A percentile compares a stretch with the other conserved stretches of the same genome.
These are phyloP conservation scores for Caenorhabditis angaria DNA, from an alignment of 2,888 invertebrate genomes.

Conservation along the genomic window DNA sequence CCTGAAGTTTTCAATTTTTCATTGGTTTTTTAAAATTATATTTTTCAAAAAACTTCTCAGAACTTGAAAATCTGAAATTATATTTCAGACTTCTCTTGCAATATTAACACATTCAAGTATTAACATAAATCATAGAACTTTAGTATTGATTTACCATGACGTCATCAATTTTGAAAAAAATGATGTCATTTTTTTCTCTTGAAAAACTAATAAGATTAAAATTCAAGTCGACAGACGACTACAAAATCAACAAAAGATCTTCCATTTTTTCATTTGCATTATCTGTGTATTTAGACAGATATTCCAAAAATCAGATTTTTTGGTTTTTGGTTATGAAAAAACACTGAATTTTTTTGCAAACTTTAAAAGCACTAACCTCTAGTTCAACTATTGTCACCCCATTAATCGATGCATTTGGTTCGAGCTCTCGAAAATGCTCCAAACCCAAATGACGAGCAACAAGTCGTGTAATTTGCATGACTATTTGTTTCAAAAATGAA, in stretches of 20 bases:
- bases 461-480: neutral
- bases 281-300: too few relatives aligned
- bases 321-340: neutral
- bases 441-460: neutral
- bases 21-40: neutral
- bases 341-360: neutral
- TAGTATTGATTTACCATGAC: too few relatives aligned
- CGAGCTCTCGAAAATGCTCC: neutral
- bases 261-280: neutral
- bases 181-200: too few relatives aligned
- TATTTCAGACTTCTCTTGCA: too few relatives aligned
- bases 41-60: neutral
- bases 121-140: too few relatives aligned
- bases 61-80: neutral
- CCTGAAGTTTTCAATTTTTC: slow-evolving; percentile 14
- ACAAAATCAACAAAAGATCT: neutral
- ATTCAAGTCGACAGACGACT: neutral
- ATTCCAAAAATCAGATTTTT: too few relatives aligned
- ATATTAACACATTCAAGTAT: too few relatives aligned
- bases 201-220: neutral
- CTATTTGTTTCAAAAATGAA: neutral
- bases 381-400: slow-evolving; percentile 46
- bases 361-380: slow-evolving; percentile 20
- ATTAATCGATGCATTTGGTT: slow-evolving; percentile 30
- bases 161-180: too few relatives aligned